Percentiles rank a stretch among this genome's conserved stretches.
phyloP scores from a whole-genome alignment of 2,888 invertebrate genomes.

The Lepeophtheirus nordmannii region DNA sequence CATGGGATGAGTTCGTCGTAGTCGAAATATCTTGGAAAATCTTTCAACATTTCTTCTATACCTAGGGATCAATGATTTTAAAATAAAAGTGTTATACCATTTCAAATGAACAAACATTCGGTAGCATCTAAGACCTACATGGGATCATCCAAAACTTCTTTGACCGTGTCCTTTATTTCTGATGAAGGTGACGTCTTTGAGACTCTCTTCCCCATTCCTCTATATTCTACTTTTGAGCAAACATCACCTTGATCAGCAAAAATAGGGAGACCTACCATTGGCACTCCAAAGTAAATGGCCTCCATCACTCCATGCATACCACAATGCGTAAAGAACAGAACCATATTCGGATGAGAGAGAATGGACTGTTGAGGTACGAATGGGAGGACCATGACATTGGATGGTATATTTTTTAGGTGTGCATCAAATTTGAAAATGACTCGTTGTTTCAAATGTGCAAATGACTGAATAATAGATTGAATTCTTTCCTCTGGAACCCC shows the following conservation, averaged over 20 bases:
- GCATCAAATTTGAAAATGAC: slow-evolving; percentile 32
- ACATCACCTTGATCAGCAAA: slow-evolving; percentile 36
- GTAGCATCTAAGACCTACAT: too few species aligned
- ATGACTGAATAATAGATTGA: slow-evolving; percentile 31
- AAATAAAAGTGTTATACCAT: too few species aligned
- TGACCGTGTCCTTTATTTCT: slow-evolving; percentile 29
- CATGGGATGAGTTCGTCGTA: slow-evolving; percentile 30
- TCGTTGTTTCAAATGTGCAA: slow-evolving; percentile 32
- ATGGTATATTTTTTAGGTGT: slow-evolving; percentile 29
- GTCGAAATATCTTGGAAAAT: slow-evolving; percentile 29
- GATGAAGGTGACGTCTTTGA: slow-evolving; percentile 30
- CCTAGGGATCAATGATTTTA: slow-evolving; percentile 25
- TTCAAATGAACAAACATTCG: too few species aligned
- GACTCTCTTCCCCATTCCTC: slow-evolving; percentile 30
- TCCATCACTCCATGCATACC: slow-evolving; percentile 37
- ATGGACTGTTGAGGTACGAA: slow-evolving; percentile 37
- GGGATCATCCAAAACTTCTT: slow-evolving; percentile 30
- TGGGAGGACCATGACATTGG: slow-evolving; percentile 31
- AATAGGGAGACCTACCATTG: slow-evolving; percentile 35
- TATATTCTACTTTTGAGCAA: slow-evolving; percentile 31
- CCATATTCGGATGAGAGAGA: slow-evolving; percentile 34
- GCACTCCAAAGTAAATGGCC: slow-evolving; percentile 34
- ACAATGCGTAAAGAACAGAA: slow-evolving; percentile 36
- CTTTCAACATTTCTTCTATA: slow-evolving; percentile 27
- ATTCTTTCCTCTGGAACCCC: slow-evolving; percentile 32